Evolutionary conservation across 2,797 vertebrate species (phyloP).

Genomic region (Microhierax caerulescens): DNA sequence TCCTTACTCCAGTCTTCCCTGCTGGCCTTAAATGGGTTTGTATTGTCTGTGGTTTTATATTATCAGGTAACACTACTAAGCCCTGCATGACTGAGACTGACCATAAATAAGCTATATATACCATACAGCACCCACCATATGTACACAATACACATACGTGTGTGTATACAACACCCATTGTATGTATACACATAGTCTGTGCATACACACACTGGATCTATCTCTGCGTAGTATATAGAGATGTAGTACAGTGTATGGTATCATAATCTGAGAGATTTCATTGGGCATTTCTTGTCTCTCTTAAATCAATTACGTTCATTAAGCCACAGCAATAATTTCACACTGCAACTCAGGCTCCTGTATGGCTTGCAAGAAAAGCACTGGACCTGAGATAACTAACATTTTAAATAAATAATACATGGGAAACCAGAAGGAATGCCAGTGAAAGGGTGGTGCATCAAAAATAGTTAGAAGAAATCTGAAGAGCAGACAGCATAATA

Average conservation of each 20-base stretch:
- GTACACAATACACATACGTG: neutral
- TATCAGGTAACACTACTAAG: neutral
- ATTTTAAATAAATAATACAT: neutral
- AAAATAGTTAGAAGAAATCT: neutral
- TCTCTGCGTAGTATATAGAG: neutral
- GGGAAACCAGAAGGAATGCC: neutral
- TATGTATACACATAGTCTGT: neutral
- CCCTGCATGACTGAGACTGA: neutral
- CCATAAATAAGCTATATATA: neutral
- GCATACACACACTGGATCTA: neutral
- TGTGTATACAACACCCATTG: neutral
- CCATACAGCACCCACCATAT: neutral
- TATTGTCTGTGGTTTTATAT: neutral
- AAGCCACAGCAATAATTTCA: neutral
- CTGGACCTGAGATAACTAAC: neutral
- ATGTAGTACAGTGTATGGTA: neutral
- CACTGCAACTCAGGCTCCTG: neutral
- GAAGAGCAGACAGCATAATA: slow-evolving; percentile 30
- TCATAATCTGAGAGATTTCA: neutral
- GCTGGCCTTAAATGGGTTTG: neutral
- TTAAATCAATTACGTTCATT: neutral
- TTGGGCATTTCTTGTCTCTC: neutral
- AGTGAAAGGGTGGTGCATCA: neutral
- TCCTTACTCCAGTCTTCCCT: neutral
- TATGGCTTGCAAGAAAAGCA: neutral